Evolutionary conservation across 2,113 vertebrate genomes (phyloP).

Genomic region (Delphinapterus leucas): DNA sequence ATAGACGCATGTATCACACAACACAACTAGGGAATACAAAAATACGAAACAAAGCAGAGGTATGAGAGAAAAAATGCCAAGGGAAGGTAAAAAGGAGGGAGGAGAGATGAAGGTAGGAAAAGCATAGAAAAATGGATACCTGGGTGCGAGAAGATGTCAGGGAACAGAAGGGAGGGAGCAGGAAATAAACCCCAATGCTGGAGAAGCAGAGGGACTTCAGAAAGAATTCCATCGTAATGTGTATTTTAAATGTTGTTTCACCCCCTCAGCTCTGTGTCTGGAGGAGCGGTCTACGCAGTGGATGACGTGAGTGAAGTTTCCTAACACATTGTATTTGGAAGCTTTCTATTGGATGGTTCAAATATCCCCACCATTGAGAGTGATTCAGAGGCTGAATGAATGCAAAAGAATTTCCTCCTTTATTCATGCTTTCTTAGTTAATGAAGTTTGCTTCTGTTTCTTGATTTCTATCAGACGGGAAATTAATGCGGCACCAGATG

Average conservation of each 20-base stretch:
- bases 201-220: rapidly evolving
- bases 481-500: rapidly evolving
- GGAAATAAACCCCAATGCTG: rapidly evolving
- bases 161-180: rapidly evolving
- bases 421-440: no score
- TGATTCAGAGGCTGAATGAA: rapidly evolving
- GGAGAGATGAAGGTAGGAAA: background rate
- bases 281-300: conserved; percentile 58
- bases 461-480: background rate
- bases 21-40: background rate
- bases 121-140: rapidly evolving
- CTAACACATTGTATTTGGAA: background rate
- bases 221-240: rapidly evolving
- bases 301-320: conserved; percentile 77
- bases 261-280: conserved; percentile 43
- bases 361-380: rapidly evolving
- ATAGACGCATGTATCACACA: rapidly evolving
- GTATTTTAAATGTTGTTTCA: background rate
- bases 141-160: rapidly evolving
- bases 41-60: rapidly evolving
- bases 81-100: background rate
- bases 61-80: rapidly evolving
- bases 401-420: background rate
- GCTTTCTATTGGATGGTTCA: rapidly evolving
- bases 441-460: background rate